Conservation (phyloP, 2,888 invertebrate species). For the Cistogaster globosa region DNA sequence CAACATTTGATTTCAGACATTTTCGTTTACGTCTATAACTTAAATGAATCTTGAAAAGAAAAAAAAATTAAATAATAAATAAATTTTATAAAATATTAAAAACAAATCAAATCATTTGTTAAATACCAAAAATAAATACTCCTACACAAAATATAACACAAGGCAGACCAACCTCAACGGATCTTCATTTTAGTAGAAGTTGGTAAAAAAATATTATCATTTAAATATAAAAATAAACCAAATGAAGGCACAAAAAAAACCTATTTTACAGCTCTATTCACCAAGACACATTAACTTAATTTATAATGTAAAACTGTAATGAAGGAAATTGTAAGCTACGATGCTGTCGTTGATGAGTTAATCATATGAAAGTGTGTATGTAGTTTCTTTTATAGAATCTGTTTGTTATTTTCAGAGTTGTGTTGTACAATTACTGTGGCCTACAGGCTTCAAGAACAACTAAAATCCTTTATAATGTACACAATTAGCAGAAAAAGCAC, state of each 20-base stretch:
- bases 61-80: too few species aligned
- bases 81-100: too few species aligned
- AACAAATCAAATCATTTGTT: neutral
- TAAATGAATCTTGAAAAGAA: too few species aligned
- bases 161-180: neutral
- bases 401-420: neutral
- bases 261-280: neutral
- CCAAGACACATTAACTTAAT: neutral
- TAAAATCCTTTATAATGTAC: neutral
- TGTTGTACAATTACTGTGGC: neutral
- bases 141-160: slow-evolving; percentile 3
- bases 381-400: neutral
- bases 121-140: neutral
- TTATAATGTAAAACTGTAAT: neutral
- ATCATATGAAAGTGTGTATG: neutral
- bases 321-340: neutral
- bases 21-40: too few species aligned
- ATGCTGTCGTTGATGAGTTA: slow-evolving; percentile 4
- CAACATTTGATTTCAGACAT: too few species aligned
- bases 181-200: neutral
- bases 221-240: neutral
- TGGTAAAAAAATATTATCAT: neutral
- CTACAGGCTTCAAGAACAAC: neutral
- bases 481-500: neutral
- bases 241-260: neutral